Evolutionary conservation across 2,797 vertebrate species (phyloP).

Genomic region (Leuciscus waleckii): DNA sequence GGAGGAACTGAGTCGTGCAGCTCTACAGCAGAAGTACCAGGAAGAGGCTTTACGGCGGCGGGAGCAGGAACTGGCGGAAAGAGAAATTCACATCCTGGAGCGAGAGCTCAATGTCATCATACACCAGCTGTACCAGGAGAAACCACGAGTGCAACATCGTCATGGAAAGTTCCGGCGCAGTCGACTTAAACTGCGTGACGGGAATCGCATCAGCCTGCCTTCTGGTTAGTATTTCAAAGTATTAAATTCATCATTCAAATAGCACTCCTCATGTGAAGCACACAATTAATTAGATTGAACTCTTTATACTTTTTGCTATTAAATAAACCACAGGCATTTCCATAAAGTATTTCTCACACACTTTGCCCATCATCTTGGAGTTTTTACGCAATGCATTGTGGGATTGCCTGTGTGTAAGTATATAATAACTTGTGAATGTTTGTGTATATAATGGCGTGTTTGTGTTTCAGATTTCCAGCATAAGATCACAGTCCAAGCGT

Average conservation of each 20-base stretch:
- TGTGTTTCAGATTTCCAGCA: slow-evolving; percentile 92
- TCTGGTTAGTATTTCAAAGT: slow-evolving; percentile 79
- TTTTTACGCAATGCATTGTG: neutral
- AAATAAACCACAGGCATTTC: neutral
- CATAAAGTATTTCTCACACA: neutral
- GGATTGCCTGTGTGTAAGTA: neutral
- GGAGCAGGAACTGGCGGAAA: slow-evolving; percentile 94
- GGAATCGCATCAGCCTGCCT: slow-evolving; percentile 94
- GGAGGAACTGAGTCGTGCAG: slow-evolving; percentile 91
- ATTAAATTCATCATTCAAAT: neutral
- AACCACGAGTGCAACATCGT: slow-evolving; percentile 92
- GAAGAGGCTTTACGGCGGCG: slow-evolving; percentile 90
- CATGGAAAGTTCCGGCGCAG: slow-evolving; percentile 95
- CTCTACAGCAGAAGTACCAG: slow-evolving; percentile 95
- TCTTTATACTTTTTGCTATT: neutral
- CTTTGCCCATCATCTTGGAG: neutral
- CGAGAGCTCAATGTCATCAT: slow-evolving; percentile 97
- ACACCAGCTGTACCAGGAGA: slow-evolving; percentile 96
- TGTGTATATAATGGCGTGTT: slow-evolving; percentile 7
- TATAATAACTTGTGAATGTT: slow-evolving; percentile 4
- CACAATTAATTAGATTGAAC: neutral
- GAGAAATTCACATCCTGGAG: slow-evolving; percentile 96
- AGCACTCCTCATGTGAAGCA: neutral
- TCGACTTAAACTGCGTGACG: slow-evolving; percentile 92
- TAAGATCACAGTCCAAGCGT: slow-evolving; percentile 98